These are phyloP conservation scores for Montifringilla adamsi DNA, from an alignment of 2,113 vertebrate genomes.

Conservation along the genomic window DNA sequence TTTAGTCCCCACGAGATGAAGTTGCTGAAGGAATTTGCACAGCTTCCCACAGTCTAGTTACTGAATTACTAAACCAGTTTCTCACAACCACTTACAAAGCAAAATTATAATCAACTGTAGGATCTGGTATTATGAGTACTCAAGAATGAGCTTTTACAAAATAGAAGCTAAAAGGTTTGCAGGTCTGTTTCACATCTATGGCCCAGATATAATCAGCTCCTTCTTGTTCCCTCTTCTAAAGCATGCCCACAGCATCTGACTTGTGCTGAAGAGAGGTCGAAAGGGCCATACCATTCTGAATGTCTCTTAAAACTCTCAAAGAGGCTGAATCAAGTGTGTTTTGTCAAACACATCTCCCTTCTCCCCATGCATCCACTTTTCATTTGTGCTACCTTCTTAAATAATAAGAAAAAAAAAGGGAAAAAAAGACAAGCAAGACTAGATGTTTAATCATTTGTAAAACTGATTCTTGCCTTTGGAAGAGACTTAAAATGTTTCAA, in stretches of 20 bases:
- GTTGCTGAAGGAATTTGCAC: neutral
- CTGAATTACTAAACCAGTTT: slow-evolving; percentile 53
- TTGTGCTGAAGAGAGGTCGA: neutral
- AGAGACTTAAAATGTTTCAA: neutral
- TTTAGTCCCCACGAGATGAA: neutral
- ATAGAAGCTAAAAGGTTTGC: slow-evolving; percentile 19
- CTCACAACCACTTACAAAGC: slow-evolving; percentile 9
- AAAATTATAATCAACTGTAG: slow-evolving; percentile 33
- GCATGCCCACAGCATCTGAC: neutral
- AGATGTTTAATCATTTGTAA: neutral
- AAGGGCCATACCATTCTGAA: neutral
- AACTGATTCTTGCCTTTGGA: neutral
- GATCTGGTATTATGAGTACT: slow-evolving; percentile 19
- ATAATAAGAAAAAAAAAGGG: neutral
- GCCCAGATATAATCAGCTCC: neutral
- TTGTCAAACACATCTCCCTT: neutral
- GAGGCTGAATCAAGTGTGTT: neutral
- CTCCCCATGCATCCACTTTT: neutral
- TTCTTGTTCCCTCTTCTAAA: neutral
- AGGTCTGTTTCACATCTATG: slow-evolving; percentile 28
- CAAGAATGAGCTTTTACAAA: slow-evolving; percentile 39
- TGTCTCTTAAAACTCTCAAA: neutral
- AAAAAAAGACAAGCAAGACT: neutral
- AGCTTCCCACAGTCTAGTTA: slow-evolving; percentile 44
- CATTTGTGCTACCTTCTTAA: neutral